Base-by-base conservation (phyloP, 2,888 invertebrate genomes). In the Cantharis rufa region DNA sequence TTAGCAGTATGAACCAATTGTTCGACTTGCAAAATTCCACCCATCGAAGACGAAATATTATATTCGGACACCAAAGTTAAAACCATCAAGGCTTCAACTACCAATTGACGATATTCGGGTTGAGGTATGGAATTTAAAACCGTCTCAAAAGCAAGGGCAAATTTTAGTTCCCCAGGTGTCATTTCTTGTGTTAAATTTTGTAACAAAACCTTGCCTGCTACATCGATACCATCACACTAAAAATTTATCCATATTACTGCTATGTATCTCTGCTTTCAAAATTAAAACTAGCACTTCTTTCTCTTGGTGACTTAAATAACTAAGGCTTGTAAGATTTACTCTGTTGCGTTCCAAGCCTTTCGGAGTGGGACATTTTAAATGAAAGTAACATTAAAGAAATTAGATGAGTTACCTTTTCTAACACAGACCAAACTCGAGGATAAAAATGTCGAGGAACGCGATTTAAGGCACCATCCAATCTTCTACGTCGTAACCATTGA, bases 91-190 rank as follows among this genome's bases (percentile, higher is more conserved):
- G 98, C 98, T 89, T 99, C 99, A 0, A 99, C 98, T 73, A 99
- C 94, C 80, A 99, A 89, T 87, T 99, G 98, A 18, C 99, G 91
- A 89, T 99, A 99, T 88, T 99, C 99, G 0, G 99, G 99, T 87
- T 99, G 98, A 0, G 98, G 98, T 84, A 99, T 98, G 71, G 96
- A 94, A 87, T 99, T 99, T 71, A 99, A 90, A 2, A 98, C 98
- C 1, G 97, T 96, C 89, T 99, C 99, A 0, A 99, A 98, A 74
- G 97, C 97, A 15, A 99, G 90, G 0, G 99, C 99, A 89, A 99
- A 99, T 89, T 99, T 99, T 83, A 99, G 89, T 89, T 99, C 99
- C 63, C 98, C 98, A 0, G 98, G 93, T 0, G 99, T 99, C 99
- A 99, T 99, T 92, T 99, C 99, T 89, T 97, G 97, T 0, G 98